Base-by-base conservation (phyloP, 2,888 invertebrate species). In the Andrena hattorfiana region DNA sequence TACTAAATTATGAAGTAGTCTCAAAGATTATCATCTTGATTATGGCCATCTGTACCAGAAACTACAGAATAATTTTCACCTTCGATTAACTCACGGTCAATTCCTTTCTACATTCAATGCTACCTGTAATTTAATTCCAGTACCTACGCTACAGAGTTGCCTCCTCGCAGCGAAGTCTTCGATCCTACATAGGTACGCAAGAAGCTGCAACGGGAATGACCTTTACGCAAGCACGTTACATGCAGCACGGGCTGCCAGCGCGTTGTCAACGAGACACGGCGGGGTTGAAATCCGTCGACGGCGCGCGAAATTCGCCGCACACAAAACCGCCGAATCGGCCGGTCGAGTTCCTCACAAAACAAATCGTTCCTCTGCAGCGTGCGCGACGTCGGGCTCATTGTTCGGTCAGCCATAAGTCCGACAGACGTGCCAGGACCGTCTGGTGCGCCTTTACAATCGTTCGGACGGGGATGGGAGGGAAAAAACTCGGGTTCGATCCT, bases 371-470 rank as follows among this genome's bases (percentile, higher is more conserved):
- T 68, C 63, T 68, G 63, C 28, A 54, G 13, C 60, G 64, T 35
- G n/a, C 54, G 60, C 64, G 54, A 32, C 26, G 77, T 73, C 70
- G 68, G 48, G 54, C 71, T 78, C 72, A 82, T 84, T 84, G 83
- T 84, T 69, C 78, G 78, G 20, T 60, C 26, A 26, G 54, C 82
- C 49, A 72, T 78, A 78, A 84, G 83, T 82, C 64, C 82, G 82
- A 75, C 74, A 60, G 75, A 60, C 78, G 51, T 82, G 83, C 78
- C 83, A 77, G 59, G 32, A 72, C 71, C 83, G 82, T 82, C 83
- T 78, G 82, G 77, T 54, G 28, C 26, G 74, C 78, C 75, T 84
- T 75, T 64, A 78, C 54, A 78, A 75, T 75, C 68, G 82, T 10
- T n/a, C 63, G 10, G 13, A 20, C 10, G 42, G 63, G n/a, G 42